These are phyloP conservation scores for Lordiphosa stackelbergi DNA, from an alignment of 1,140 invertebrate genomes.

Conservation along the genomic window DNA sequence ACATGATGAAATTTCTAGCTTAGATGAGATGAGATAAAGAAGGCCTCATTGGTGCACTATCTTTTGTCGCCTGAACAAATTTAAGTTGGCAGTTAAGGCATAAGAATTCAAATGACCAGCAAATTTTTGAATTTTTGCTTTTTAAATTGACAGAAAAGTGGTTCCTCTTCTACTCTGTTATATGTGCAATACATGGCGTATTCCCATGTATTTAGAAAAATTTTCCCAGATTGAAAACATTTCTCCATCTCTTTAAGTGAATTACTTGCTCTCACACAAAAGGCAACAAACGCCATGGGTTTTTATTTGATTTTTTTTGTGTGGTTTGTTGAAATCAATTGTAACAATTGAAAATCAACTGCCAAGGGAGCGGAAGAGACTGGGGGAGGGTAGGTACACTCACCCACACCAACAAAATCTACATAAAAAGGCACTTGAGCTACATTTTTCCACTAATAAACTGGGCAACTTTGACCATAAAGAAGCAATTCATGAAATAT, in stretches of 20 bases:
- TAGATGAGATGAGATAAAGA: conserved; percentile 1
- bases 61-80: too few relatives aligned
- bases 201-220: conserved; percentile 1
- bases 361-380: neutral
- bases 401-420: conserved; percentile 36
- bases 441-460: conserved; percentile 46
- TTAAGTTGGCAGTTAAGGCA: too few relatives aligned
- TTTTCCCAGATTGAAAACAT: conserved; percentile 19
- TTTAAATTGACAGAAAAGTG: too few relatives aligned
- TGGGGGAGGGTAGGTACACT: neutral
- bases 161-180: too few relatives aligned
- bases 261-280: conserved; percentile 33
- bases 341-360: conserved; percentile 65
- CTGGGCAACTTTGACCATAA: conserved; percentile 28
- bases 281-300: conserved; percentile 51
- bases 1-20: too few relatives aligned
- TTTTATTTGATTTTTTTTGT: conserved; percentile 58
- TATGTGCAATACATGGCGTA: too few relatives aligned
- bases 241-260: conserved; percentile 32
- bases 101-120: too few relatives aligned
- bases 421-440: conserved; percentile 69
- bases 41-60: too few relatives aligned
- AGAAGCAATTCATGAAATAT: conserved; percentile 14
- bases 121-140: too few relatives aligned
- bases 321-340: conserved; percentile 53